phyloP scores from a whole-genome alignment of 2,888 invertebrate species.

The Xanthia icteritia region DNA sequence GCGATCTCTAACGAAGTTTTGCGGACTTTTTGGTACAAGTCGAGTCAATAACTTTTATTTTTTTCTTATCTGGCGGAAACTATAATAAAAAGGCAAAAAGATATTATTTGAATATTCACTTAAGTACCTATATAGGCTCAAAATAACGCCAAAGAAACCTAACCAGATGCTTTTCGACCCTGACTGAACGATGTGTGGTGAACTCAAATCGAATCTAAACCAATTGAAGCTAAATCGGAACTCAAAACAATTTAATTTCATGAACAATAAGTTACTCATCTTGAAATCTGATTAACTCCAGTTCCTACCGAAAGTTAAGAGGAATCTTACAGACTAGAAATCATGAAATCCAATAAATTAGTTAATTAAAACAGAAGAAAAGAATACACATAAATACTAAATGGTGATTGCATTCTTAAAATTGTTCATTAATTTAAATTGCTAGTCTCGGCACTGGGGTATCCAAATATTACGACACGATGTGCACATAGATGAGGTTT shows the following conservation, averaged over 20 bases:
- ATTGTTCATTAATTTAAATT: slow-evolving; percentile 16
- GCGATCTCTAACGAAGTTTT: too few relatives aligned
- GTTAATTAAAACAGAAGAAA: not conserved
- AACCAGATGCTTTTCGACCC: slow-evolving; percentile 8
- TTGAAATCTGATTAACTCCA: not conserved
- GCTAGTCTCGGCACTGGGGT: slow-evolving; percentile 1
- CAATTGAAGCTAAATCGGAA: not conserved
- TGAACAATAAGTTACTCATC: not conserved
- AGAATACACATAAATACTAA: too few relatives aligned
- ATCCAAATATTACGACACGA: slow-evolving; percentile 24
- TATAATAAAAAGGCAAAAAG: slow-evolving; percentile 37
- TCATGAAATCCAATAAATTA: not conserved
- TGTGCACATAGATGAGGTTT: slow-evolving; percentile 28
- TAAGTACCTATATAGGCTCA: not conserved
- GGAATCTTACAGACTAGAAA: not conserved
- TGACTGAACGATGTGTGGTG: not conserved
- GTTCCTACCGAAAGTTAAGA: not conserved
- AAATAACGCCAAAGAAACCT: slow-evolving; percentile 27
- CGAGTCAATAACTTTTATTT: too few relatives aligned
- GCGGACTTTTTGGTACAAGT: too few relatives aligned
- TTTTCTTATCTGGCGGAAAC: too few relatives aligned
- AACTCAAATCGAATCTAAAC: not conserved
- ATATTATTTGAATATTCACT: slow-evolving; percentile 25
- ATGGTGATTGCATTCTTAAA: slow-evolving; percentile 13
- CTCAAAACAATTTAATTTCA: not conserved